These are phyloP conservation scores for Struthio camelus DNA, from an alignment of 2,113 vertebrate genomes.

Conservation along the genomic window DNA sequence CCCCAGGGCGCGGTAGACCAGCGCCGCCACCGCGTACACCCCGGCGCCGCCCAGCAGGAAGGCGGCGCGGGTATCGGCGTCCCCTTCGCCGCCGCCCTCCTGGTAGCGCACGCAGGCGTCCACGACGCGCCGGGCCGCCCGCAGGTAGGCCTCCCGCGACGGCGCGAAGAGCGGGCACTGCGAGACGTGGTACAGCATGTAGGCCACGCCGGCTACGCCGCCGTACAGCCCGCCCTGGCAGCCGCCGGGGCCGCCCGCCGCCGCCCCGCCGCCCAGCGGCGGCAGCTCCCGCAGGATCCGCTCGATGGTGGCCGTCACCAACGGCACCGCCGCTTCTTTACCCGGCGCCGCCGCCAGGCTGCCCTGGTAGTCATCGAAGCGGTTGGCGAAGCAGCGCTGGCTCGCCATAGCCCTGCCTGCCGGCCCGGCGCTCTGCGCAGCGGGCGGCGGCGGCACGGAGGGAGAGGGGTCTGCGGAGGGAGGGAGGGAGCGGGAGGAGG, in stretches of 20 bases:
- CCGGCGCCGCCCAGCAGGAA: constrained; percentile 88
- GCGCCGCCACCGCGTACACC: constrained; percentile 84
- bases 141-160: constrained; percentile 81
- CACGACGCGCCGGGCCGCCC: constrained; percentile 83
- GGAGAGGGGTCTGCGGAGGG: neutral
- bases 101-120: constrained; percentile 81
- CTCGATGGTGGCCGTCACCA: constrained; percentile 81
- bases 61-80: constrained; percentile 84
- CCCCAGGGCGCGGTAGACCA: constrained; percentile 85
- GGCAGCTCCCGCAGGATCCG: constrained; percentile 82
- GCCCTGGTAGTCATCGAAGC: constrained; percentile 86
- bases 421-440: neutral
- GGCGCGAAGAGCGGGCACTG: constrained; percentile 83
- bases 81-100: constrained; percentile 82
- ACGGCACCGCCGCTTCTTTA: constrained; percentile 73
- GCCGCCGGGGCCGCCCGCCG: constrained; percentile 64
- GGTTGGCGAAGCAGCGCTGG: constrained; percentile 86
- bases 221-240: constrained; percentile 86
- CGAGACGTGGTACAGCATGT: constrained; percentile 87
- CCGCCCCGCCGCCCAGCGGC: constrained; percentile 33
- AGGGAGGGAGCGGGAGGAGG: neutral
- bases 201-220: constrained; percentile 86
- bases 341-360: constrained; percentile 78
- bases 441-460: neutral
- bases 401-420: constrained; percentile 66